Percentiles rank a stretch among this genome's conserved stretches.
Conservation (phyloP, 2,888 invertebrate genomes). For the Meteorus cinctellus region DNA sequence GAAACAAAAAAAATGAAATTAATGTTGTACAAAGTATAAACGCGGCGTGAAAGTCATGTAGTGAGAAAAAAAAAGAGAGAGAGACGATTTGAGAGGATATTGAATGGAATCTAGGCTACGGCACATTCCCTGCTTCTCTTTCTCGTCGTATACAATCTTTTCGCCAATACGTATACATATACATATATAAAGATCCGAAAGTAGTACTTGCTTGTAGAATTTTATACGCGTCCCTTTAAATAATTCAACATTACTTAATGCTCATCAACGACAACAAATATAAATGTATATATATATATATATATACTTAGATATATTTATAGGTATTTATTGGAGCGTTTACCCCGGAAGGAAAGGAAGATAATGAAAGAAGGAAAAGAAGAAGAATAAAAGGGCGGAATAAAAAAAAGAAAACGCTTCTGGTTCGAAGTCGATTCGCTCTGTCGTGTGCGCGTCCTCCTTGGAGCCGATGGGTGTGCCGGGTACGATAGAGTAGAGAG, state of each 20-base stretch:
- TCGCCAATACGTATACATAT: neutral
- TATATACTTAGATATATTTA: neutral
- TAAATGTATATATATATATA: neutral
- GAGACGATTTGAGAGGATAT: conserved; percentile 37
- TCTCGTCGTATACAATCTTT: neutral
- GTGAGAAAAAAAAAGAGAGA: conserved; percentile 3
- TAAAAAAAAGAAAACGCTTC: neutral
- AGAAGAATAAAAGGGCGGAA: neutral
- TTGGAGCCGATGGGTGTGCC: conserved; percentile 50
- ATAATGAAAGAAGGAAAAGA: neutral
- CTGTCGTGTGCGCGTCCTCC: conserved; percentile 27
- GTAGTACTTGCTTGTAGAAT: conserved; percentile 16
- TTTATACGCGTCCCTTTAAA: neutral
- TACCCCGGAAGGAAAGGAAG: neutral
- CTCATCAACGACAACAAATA: neutral
- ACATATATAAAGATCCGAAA: neutral
- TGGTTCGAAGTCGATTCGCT: conserved; percentile 2
- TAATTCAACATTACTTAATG: neutral
- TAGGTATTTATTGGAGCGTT: neutral
- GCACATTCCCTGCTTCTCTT: conserved; percentile 52
- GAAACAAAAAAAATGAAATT: conserved; percentile 29
- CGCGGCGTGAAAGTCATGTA: conserved; percentile 48
- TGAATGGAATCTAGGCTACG: conserved; percentile 56
- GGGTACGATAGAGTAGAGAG: conserved; percentile 31
- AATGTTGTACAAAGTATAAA: conserved; percentile 27